phyloP scores from a whole-genome alignment of 2,888 invertebrate species.

The Carcina quercana region DNA sequence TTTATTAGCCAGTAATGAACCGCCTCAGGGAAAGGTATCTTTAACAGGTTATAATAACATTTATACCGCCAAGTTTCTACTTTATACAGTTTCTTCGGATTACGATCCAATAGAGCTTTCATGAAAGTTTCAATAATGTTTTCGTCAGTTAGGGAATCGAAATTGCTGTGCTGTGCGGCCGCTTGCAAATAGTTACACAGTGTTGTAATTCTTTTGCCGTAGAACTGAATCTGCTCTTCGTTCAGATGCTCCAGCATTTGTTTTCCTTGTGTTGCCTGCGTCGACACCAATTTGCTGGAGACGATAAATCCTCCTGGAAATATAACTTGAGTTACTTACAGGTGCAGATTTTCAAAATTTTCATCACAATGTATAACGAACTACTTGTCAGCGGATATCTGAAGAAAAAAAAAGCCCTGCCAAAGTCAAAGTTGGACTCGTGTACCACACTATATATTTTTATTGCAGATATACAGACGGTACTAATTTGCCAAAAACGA shows the following conservation, averaged over 20 bases:
- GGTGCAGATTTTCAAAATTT: too few relatives aligned
- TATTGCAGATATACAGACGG: too few relatives aligned
- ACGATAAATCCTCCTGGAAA: conserved; percentile 79
- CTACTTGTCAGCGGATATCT: too few relatives aligned
- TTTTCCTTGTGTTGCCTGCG: conserved; percentile 75
- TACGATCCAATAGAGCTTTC: conserved; percentile 73
- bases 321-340: too few relatives aligned
- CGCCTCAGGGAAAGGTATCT: conserved; percentile 69
- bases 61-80: conserved; percentile 79
- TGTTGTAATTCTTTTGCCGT: conserved; percentile 78
- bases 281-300: conserved; percentile 80
- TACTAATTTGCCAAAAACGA: too few relatives aligned
- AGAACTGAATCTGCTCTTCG: conserved; percentile 76
- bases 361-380: too few relatives aligned
- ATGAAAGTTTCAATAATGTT: conserved; percentile 76
- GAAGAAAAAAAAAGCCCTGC: too few relatives aligned
- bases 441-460: too few relatives aligned
- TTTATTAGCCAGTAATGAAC: conserved; percentile 76
- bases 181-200: conserved; percentile 76
- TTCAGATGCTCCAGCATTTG: conserved; percentile 79
- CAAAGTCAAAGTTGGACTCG: too few relatives aligned
- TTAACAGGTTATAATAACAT: conserved; percentile 79
- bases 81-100: conserved; percentile 78
- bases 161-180: conserved; percentile 46
- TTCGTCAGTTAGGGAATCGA: conserved; percentile 68